Evolutionary conservation across 1,140 invertebrate genomes (phyloP).

Genomic region (Brachionus koreanus): DNA sequence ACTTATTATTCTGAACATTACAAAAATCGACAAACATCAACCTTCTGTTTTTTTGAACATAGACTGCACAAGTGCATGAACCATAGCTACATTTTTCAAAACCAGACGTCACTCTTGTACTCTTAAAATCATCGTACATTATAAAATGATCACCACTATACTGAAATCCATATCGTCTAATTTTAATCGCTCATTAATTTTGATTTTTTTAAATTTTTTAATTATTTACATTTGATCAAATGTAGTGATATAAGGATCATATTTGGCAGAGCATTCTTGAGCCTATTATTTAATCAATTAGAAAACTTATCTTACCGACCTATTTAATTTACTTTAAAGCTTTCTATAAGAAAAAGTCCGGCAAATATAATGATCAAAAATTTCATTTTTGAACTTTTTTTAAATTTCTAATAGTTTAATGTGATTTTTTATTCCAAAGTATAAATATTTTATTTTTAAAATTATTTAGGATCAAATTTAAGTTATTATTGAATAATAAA

Average conservation of each 20-base stretch:
- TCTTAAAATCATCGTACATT: conserved; percentile 16
- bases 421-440: too few relatives aligned
- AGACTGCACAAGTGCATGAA: background rate
- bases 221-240: background rate
- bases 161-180: background rate
- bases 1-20: background rate
- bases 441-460: too few relatives aligned
- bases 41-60: conserved; percentile 7
- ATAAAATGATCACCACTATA: conserved; percentile 12
- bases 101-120: background rate
- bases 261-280: background rate
- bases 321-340: background rate
- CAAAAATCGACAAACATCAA: conserved; percentile 17
- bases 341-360: background rate
- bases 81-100: background rate
- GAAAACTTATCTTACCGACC: background rate
- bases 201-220: background rate
- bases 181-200: background rate
- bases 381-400: too few relatives aligned
- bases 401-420: too few relatives aligned
- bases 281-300: background rate
- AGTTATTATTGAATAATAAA: too few relatives aligned
- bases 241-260: background rate
- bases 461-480: too few relatives aligned
- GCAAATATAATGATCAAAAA: background rate